Base-by-base conservation (phyloP, 2,888 invertebrate species). In the Lepidochrysops patricia region DNA sequence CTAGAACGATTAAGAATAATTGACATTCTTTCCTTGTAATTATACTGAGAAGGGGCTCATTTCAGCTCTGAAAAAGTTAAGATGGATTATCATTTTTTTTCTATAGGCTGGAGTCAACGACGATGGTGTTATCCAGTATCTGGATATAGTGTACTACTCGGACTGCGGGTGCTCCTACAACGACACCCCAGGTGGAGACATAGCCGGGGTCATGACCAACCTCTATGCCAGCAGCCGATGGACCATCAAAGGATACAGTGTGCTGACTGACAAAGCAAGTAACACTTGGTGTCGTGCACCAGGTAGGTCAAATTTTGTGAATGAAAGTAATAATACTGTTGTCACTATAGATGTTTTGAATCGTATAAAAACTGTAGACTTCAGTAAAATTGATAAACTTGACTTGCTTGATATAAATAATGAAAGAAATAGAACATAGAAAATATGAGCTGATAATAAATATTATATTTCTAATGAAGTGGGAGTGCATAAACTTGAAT, bases 231-330 rank as follows among this genome's bases (percentile, higher is more conserved):
- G 76, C 2, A 74, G 82, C 0, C 76, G 84, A 0, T 91, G 89
- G 84, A 72, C 71, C 12, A 69, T 91, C 19, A 76, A 75, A 5
- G 88, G 86, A 0, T 85, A 90, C 68, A 90, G 90, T 15, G 90
- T 91, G 0, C 80, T 79, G 12, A 95, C 95, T 0, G 94, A 96
- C 68, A 90, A 90, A 37, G 89, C 93, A 0, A 80, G 91, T 0
- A 93, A 92, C 67, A 93, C 94, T 0, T 94, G 90, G 77, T 91
- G 92, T 65, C 82, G 96, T 72, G 92, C 93, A 0, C 96, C 96
- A 63, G 93, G 95, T 92, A 74, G 75, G 72, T 49, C 9, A 29
- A 29, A 2, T 29, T 29, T 29, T 6, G 5, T 29, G 1, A 29
- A 5, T 1, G 2, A 35, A 35, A 35, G 13, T 15, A 15, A 13